These are phyloP conservation scores for Calameuta filiformis DNA, from an alignment of 2,888 invertebrate species.

Conservation along the genomic window DNA sequence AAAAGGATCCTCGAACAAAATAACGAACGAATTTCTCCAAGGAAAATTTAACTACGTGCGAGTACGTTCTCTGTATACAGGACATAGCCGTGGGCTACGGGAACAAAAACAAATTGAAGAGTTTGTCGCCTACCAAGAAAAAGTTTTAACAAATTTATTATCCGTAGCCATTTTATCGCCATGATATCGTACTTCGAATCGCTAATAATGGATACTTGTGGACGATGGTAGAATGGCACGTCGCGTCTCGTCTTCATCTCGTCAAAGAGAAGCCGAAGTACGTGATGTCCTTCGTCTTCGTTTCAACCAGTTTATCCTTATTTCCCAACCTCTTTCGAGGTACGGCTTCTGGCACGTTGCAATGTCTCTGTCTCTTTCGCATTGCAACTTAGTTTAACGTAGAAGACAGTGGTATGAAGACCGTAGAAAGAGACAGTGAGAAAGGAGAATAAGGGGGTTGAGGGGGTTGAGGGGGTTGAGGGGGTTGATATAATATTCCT, in stretches of 20 bases:
- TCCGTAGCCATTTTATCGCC: slow-evolving; percentile 18
- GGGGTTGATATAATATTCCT: too few species aligned
- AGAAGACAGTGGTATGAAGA: neutral
- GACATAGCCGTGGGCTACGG: neutral
- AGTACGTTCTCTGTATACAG: neutral
- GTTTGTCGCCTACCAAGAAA: neutral
- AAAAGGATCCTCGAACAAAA: neutral
- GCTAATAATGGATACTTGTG: slow-evolving; percentile 20
- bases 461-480: neutral
- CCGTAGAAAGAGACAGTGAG: neutral
- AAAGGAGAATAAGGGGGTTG: neutral
- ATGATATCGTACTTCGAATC: slow-evolving; percentile 20
- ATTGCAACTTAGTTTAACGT: neutral
- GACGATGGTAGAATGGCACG: slow-evolving; percentile 6
- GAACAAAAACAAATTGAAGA: neutral
- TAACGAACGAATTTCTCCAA: neutral
- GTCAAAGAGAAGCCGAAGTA: slow-evolving; percentile 26
- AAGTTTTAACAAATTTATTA: slow-evolving; percentile 21
- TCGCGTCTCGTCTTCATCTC: slow-evolving; percentile 17
- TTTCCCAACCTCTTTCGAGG: neutral
- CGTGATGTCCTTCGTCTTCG: slow-evolving; percentile 7
- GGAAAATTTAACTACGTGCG: neutral
- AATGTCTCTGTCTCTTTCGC: neutral
- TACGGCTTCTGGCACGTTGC: neutral
- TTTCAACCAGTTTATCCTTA: slow-evolving; percentile 8